These are phyloP conservation scores for Himalopsyche kuldschensis DNA, from an alignment of 2,888 invertebrate genomes.

Conservation along the genomic window DNA sequence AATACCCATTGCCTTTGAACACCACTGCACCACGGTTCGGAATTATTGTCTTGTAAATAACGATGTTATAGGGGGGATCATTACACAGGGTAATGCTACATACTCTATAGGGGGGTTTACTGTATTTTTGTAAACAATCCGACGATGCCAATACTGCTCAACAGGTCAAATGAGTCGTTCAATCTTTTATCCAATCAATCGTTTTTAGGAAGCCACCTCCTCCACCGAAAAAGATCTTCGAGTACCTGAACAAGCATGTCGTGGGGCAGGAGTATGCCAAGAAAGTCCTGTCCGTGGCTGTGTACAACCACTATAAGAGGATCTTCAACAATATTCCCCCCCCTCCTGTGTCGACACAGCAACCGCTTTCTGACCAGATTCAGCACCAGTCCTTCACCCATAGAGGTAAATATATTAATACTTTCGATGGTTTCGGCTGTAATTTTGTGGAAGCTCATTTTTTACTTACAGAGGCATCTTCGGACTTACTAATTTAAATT, in stretches of 20 bases:
- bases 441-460: no score
- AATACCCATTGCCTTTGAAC: no score
- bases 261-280: conserved; percentile 97
- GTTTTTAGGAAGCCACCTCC: conserved; percentile 81
- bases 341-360: conserved; percentile 43
- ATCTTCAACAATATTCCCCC: conserved; percentile 88
- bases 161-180: background rate
- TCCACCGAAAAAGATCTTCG: conserved; percentile 95
- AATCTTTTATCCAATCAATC: background rate
- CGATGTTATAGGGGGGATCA: no score
- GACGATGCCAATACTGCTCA: background rate
- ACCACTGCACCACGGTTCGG: no score
- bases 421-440: no score
- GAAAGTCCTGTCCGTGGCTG: conserved; percentile 95
- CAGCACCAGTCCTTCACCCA: conserved; percentile 71
- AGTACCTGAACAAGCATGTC: conserved; percentile 94
- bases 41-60: no score
- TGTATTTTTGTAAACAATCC: no score
- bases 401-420: conserved; percentile 59
- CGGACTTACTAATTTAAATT: no score
- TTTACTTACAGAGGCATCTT: no score
- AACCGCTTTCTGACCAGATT: conserved; percentile 65
- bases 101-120: no score
- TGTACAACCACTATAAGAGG: conserved; percentile 98
- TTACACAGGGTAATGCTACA: no score